Evolutionary conservation across 2,797 vertebrate genomes (phyloP).

Genomic region (Hemitrygon akajei): DNA sequence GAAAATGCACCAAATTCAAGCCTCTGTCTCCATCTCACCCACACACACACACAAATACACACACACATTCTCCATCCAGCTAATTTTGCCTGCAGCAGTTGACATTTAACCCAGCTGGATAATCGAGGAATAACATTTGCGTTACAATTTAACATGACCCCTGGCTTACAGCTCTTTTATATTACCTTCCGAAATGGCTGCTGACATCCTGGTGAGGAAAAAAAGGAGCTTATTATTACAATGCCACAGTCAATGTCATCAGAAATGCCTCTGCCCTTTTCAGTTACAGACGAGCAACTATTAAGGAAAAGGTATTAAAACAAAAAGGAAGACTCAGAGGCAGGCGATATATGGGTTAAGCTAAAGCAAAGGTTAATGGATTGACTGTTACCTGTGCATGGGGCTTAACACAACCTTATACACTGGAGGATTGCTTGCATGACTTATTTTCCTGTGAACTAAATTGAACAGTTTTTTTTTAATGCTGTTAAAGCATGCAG

Average conservation of each 20-base stretch:
- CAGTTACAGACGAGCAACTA: slow-evolving; percentile 74
- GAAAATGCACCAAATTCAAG: slow-evolving; percentile 47
- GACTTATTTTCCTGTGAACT: slow-evolving; percentile 57
- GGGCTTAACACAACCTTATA: slow-evolving; percentile 69
- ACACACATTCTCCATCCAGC: slow-evolving; percentile 47
- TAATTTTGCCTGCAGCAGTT: slow-evolving; percentile 75
- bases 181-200: slow-evolving; percentile 77
- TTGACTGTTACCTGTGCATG: slow-evolving; percentile 89
- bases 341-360: slow-evolving; percentile 67
- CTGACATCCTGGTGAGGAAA: slow-evolving; percentile 67
- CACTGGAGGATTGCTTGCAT: slow-evolving; percentile 67
- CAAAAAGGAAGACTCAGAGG: slow-evolving; percentile 61
- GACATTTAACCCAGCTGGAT: slow-evolving; percentile 91
- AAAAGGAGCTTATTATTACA: slow-evolving; percentile 77
- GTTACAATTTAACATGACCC: slow-evolving; percentile 92
- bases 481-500: slow-evolving; percentile 19
- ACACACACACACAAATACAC: slow-evolving; percentile 8
- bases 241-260: slow-evolving; percentile 78
- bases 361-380: slow-evolving; percentile 97
- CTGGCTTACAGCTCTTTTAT: slow-evolving; percentile 84
- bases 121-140: slow-evolving; percentile 97
- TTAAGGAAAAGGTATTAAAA: slow-evolving; percentile 82
- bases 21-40: slow-evolving; percentile 44
- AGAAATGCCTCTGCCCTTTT: slow-evolving; percentile 80
- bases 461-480: slow-evolving; percentile 58